Evolutionary conservation across 2,888 invertebrate species (phyloP), one percentile per base, ranked within the genome.

Genomic region (Gerris lacustris): DNA sequence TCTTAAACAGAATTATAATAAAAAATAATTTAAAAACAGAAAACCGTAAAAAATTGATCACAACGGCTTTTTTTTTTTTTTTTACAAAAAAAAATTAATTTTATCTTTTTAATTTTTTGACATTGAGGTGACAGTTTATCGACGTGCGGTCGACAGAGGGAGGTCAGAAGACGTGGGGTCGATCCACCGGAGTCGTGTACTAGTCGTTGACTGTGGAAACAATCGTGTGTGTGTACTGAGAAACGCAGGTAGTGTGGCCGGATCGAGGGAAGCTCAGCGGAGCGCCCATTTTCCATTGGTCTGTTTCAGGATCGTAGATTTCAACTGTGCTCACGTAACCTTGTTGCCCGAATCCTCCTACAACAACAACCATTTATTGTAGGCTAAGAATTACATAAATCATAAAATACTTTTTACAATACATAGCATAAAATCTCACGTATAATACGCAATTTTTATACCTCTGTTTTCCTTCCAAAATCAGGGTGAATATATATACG

Each of bases 211-310:
- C 15, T 11, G 9, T 55, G 47, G 43, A 63, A 2, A 62, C 18
- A 68, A 2, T n/a, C 9, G 44, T 55, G 69, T 70, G 68, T 67
- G 66, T 72, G 70, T 87, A 87, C 81, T 90, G 91, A 78, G 92
- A 93, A 15, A 94, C 92, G 5, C 94, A 94, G 67, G 93, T 91
- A 0, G 94, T 94, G 81, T 95, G 95, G 0, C 96, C 95, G 9
- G 94, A 95, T 69, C 95, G 86, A 9, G 91, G 92, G 6, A 92
- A 91, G 31, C 90, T 88, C 78, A 96, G 86, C 6, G 89, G 85
- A 6, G 88, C 85, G 63, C 92, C 91, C 74, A 86, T 84, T 73
- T 84, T 83, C 96, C 96, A 96, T 18, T 82, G 79, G 81, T 94
- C 86, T 66, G 83, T 84, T 4, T 83, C 82, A 6, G 93, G 92